Evolutionary conservation across 2,113 vertebrate species (phyloP), one percentile per base, ranked within the genome.

Genomic region (Harpagus bidentatus): DNA sequence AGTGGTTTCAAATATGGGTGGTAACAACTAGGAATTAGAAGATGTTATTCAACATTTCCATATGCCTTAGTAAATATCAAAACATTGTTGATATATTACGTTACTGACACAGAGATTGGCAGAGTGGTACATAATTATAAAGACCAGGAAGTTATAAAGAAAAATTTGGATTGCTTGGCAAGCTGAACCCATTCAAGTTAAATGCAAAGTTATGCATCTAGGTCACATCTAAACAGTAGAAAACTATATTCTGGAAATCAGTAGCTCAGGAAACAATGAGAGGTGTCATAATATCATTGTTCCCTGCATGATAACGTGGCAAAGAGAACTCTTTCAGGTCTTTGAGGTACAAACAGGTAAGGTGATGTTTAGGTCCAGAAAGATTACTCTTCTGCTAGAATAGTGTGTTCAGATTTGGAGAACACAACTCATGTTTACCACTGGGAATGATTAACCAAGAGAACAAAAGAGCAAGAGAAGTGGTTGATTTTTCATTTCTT

Each of bases 161-260:
- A 96, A 94, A 93, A 89, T 65, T 87, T 72, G 70, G 86, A 87
- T 87, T 95, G 70, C 73, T 95, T 93, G 87, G 89, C 62, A 96
- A 90, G 73, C 84, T 53, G 82, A 96, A 90, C 84, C 74, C 66
- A 88, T 93, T 94, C 87, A 80, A 95, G 93, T 95, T 88, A 96
- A 94, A 96, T 96, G 96, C 96, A 97, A 96, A 97, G 93, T 92
- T 97, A 97, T 96, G 96, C 90, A 96, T 94, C 87, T 97, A 80
- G 96, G 95, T 96, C 96, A 61, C 34, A 88, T 93, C 36, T 86
- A 92, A 95, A 95, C 82, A 95, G 87, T 88, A 90, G 74, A 94
- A 95, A 95, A 76, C 62, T 79, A 43, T 69, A 73, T 86, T 94
- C 84, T 94, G 70, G 79, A 96, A 97, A 88, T 93, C 84, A 91